phyloP scores from a whole-genome alignment of 2,113 vertebrate genomes.

The Baryphthengus martii region DNA sequence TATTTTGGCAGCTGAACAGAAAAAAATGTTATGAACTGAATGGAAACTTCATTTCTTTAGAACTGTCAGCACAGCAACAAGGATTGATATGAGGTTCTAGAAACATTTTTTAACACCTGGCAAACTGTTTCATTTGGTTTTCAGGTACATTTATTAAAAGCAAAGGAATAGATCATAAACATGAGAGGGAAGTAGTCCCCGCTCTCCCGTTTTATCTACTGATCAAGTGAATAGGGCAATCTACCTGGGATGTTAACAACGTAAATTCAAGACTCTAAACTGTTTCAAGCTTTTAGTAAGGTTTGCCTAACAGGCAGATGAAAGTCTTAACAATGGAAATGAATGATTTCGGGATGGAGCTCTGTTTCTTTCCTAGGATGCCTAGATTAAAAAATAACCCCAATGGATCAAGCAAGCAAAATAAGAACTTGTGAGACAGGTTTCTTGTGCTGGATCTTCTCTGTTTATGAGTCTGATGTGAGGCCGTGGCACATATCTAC shows the following conservation, averaged over 20 bases:
- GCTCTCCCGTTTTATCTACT: not conserved
- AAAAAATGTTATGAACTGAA: constrained; percentile 29
- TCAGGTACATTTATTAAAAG: constrained; percentile 42
- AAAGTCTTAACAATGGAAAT: not conserved
- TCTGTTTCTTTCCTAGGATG: not conserved
- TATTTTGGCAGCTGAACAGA: constrained; percentile 49
- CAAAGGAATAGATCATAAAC: constrained; percentile 28
- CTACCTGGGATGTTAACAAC: constrained; percentile 11
- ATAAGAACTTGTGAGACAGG: not conserved
- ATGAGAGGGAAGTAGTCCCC: constrained; percentile 8
- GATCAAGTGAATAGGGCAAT: not conserved
- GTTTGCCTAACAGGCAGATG: not conserved
- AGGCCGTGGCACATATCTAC: not conserved
- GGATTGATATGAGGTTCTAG: constrained; percentile 17
- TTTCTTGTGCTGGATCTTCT: not conserved
- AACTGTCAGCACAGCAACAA: constrained; percentile 9
- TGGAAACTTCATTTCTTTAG: constrained; percentile 57
- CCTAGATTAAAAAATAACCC: not conserved
- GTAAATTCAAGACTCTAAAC: not conserved
- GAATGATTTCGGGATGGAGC: not conserved
- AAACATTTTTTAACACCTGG: constrained; percentile 43
- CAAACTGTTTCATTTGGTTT: constrained; percentile 42
- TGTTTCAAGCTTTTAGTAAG: not conserved
- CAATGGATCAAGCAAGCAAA: not conserved
- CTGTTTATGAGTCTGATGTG: not conserved